Conservation (phyloP, 2,113 vertebrate genomes). For the Monarcha castaneiventris region DNA sequence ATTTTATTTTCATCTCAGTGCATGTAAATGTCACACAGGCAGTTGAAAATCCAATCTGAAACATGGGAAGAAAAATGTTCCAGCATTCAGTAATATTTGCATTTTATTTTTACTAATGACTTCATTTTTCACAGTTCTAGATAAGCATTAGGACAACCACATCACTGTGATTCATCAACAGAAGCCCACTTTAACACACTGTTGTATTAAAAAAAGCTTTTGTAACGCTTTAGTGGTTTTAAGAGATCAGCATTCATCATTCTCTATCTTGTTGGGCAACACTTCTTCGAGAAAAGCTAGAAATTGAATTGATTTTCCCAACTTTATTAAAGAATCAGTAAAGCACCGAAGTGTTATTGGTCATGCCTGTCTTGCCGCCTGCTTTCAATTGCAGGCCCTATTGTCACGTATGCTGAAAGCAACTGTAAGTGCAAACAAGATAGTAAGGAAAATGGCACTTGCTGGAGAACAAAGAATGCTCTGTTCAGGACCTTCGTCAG, state of each 20-base stretch:
- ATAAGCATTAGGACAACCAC: constrained; percentile 48
- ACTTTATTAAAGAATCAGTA: constrained; percentile 38
- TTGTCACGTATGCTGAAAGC: neutral
- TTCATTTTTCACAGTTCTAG: constrained; percentile 70
- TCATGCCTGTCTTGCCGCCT: neutral
- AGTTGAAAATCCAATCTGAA: constrained; percentile 34
- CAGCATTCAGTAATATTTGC: constrained; percentile 61
- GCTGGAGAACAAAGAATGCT: neutral
- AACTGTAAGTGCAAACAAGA: neutral
- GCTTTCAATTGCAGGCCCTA: neutral
- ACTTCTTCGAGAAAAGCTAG: constrained; percentile 26
- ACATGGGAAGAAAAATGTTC: constrained; percentile 46
- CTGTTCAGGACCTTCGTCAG: neutral
- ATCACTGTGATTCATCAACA: constrained; percentile 64
- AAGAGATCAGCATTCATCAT: constrained; percentile 74
- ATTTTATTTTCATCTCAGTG: neutral
- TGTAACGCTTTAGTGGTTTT: constrained; percentile 67
- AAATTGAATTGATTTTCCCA: constrained; percentile 58
- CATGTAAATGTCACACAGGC: neutral
- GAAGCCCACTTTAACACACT: constrained; percentile 51
- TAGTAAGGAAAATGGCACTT: neutral
- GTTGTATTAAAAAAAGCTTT: constrained; percentile 53
- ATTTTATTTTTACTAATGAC: constrained; percentile 70
- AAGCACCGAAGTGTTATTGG: neutral
- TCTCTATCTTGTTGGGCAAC: constrained; percentile 47